These are phyloP conservation scores for Andrena dorsata DNA, from an alignment of 2,888 invertebrate species.

Conservation along the genomic window DNA sequence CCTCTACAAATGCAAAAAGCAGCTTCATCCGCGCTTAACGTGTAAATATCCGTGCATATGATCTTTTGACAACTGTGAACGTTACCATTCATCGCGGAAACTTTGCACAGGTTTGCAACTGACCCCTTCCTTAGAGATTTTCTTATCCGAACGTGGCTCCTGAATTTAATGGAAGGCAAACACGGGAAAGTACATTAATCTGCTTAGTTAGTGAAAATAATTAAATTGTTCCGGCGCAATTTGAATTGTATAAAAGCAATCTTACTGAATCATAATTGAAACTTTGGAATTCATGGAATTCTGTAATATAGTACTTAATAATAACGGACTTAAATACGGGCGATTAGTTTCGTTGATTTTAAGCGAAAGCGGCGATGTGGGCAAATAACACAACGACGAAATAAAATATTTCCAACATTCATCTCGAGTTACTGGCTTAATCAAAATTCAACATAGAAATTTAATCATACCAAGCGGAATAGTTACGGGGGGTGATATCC, in stretches of 20 bases:
- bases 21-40: background rate
- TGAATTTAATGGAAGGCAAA: too few relatives aligned
- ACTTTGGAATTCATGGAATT: background rate
- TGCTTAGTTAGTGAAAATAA: too few relatives aligned
- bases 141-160: background rate
- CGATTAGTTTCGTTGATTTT: background rate
- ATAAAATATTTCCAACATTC: background rate
- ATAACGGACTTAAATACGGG: conserved; percentile 3
- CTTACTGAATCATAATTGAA: background rate
- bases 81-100: background rate
- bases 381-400: background rate
- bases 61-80: conserved; percentile 21
- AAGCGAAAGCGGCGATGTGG: background rate
- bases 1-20: background rate
- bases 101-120: conserved; percentile 8
- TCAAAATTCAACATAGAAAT: background rate
- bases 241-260: too few relatives aligned
- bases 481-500: too few relatives aligned
- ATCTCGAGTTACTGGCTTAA: background rate
- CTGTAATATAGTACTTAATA: background rate
- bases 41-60: background rate
- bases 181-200: too few relatives aligned
- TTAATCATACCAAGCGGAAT: too few relatives aligned
- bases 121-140: conserved; percentile 9
- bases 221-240: too few relatives aligned